Base-by-base conservation (phyloP, 2,888 invertebrate genomes). In the Dusona sp. region DNA sequence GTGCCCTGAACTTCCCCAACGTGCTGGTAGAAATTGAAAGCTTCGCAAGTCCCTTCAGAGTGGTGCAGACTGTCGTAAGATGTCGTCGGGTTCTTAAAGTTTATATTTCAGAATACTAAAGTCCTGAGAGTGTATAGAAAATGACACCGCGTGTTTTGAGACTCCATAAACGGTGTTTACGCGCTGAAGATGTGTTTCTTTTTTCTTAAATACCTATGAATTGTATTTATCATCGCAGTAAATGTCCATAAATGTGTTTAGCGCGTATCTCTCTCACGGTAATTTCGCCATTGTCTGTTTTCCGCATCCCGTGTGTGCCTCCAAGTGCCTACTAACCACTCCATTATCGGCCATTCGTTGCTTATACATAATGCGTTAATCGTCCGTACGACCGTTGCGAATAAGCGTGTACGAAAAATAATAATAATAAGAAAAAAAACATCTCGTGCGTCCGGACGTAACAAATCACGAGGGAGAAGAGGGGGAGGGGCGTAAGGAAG, bases 301-400 rank as follows among this genome's bases (percentile, higher is more conserved):
- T 61, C 29, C 29, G 13, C 57, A 29, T 29, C 16, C 16, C 9
- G 6, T 16, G 25, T 16, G 25, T 16, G 25, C 4, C 29, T 29
- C 29, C 25, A 13, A 61, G 57, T 16, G 57, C 13, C 57, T 61
- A 61, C 57, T 25, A 61, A 25, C 13, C 57, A 61, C 57, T 61
- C 57, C 29, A 61, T 61, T 61, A 61, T 61, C 57, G 57, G 57
- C 25, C 25, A 29, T 61, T 29, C 29, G 29, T 61, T 29, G 57
- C 0, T 61, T 25, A 57, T 65, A 36, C 65, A 16, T 36, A 65
- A 65, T 36, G 42, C 42, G n/a, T 38, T 67, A 42, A 67, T 67
- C 67, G 67, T 42, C 22, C 42, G 33, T 51, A 70, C 16, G 68
- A 70, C 4, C 42, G 68, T 70, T 70, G 68, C 68, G 42, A 70